Conservation (phyloP, 2,797 vertebrate species). For the Pseudochirops cupreus region DNA sequence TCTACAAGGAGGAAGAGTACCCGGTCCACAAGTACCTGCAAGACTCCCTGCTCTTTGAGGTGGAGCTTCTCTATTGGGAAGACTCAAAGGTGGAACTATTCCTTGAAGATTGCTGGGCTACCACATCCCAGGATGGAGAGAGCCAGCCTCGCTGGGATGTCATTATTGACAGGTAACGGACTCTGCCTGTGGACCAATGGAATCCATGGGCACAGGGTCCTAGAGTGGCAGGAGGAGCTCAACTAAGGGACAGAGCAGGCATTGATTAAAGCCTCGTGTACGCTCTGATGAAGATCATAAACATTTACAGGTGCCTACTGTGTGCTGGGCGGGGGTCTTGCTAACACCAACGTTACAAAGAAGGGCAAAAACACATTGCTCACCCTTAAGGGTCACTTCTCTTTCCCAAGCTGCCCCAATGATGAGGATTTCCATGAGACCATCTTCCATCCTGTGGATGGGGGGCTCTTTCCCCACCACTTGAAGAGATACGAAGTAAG, state of each 20-base stretch:
- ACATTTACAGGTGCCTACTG: neutral
- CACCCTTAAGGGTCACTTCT: neutral
- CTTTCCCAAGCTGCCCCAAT: conserved; percentile 73
- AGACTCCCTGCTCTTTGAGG: conserved; percentile 83
- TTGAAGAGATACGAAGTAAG: conserved; percentile 90
- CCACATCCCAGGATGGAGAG: conserved; percentile 62
- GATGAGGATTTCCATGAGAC: conserved; percentile 70
- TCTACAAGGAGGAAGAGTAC: conserved; percentile 77
- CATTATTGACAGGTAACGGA: conserved; percentile 74
- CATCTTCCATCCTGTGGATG: conserved; percentile 68
- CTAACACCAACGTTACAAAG: neutral
- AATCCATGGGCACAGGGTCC: neutral
- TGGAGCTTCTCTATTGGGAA: conserved; percentile 79
- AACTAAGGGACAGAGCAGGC: neutral
- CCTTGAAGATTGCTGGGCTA: conserved; percentile 81
- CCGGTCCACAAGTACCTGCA: conserved; percentile 81
- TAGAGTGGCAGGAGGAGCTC: neutral
- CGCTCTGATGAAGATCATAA: neutral
- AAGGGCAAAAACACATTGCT: no score
- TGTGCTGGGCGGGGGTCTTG: neutral
- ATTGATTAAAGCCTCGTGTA: neutral
- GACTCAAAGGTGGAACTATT: conserved; percentile 79
- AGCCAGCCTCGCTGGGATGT: conserved; percentile 78
- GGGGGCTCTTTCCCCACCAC: conserved; percentile 82
- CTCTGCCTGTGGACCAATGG: neutral